phyloP scores from a whole-genome alignment of 2,888 invertebrate genomes.

The Ellobium chinense region DNA sequence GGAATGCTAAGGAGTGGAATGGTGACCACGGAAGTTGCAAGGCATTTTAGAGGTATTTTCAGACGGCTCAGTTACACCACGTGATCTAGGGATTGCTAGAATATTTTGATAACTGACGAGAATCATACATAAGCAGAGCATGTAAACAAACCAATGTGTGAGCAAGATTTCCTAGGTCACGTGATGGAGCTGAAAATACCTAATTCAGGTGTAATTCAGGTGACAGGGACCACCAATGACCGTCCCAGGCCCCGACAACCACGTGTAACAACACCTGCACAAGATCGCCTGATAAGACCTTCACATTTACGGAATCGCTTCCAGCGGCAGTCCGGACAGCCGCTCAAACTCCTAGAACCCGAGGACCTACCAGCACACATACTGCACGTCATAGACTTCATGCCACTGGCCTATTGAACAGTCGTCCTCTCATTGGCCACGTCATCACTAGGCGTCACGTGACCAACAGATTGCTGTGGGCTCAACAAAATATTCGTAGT shows the following conservation, averaged over 20 bases:
- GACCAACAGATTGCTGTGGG: not conserved
- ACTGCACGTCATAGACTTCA: not conserved
- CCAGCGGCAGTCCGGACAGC: not conserved
- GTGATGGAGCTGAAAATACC: too few relatives aligned
- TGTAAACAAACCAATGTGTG: too few relatives aligned
- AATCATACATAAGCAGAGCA: too few relatives aligned
- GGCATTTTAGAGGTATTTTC: not conserved
- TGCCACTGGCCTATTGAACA: not conserved
- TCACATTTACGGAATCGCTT: not conserved
- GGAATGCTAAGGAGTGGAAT: not conserved
- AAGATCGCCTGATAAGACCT: not conserved
- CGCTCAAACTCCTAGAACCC: not conserved
- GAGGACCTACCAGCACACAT: not conserved
- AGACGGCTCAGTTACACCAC: not conserved
- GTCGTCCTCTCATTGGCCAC: not conserved
- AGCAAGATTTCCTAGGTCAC: too few relatives aligned
- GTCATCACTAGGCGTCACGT: constrained; percentile 5
- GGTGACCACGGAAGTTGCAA: not conserved
- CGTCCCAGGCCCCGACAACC: not conserved
- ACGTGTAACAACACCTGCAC: not conserved
- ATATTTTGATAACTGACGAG: too few relatives aligned
- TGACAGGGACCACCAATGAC: not conserved
- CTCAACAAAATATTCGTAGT: not conserved
- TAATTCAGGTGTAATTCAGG: not conserved
- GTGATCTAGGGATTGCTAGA: too few relatives aligned